A percentile compares a stretch with the other conserved stretches of the same genome.
Conservation (phyloP, 2,888 invertebrate genomes). For the Ichneumoninae sp. region DNA sequence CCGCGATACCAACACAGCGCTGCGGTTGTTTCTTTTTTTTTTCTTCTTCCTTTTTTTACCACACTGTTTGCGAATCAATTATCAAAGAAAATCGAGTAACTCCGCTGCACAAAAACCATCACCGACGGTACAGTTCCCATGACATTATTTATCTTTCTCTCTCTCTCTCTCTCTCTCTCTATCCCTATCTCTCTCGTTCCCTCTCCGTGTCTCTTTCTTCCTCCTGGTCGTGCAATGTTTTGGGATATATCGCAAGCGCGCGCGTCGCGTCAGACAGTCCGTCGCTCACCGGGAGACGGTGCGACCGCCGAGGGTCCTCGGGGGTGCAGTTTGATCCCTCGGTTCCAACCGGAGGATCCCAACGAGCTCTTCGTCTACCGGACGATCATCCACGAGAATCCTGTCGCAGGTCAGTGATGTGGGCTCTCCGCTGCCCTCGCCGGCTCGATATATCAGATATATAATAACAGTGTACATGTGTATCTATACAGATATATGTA, state of each 20-base stretch:
- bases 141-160: constrained; percentile 13
- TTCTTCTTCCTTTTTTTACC: not conserved
- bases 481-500: not conserved
- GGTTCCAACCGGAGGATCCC: not conserved
- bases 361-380: not conserved
- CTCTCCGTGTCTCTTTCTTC: not conserved
- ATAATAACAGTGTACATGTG: not conserved
- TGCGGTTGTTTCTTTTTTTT: not conserved
- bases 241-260: constrained; percentile 47
- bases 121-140: constrained; percentile 3
- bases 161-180: not conserved
- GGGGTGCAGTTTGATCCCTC: constrained; percentile 41
- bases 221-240: constrained; percentile 42
- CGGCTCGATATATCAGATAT: constrained; percentile 9
- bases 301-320: constrained; percentile 19
- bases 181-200: not conserved
- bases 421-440: constrained; percentile 14
- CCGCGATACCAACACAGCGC: not conserved
- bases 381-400: constrained; percentile 35
- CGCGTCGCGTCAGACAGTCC: constrained; percentile 47
- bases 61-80: constrained; percentile 21
- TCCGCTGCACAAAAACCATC: not conserved
- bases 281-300: constrained; percentile 35
- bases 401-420: constrained; percentile 69
- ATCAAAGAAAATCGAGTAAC: not conserved